Evolutionary conservation across 2,888 invertebrate genomes (phyloP), one percentile per base, ranked within the genome.

Genomic region (Fabriciana adippe): DNA sequence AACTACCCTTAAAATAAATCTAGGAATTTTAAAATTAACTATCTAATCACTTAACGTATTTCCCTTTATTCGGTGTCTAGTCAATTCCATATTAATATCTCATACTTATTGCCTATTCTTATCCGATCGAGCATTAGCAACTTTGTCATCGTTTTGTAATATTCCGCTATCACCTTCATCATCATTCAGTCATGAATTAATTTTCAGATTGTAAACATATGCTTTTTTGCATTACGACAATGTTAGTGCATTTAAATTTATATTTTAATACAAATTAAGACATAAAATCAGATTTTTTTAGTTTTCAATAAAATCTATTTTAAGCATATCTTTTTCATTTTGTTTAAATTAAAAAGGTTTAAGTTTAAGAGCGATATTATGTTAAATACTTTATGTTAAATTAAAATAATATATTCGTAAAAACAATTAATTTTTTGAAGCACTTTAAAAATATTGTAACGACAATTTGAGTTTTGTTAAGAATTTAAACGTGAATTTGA

Each of bases 401-500:
- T 11, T 41, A 11, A 41, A 41, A 41, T 41, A 1, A 8, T 41
- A 41, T 11, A 41, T 41, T 41, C 11, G 11, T 41, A 41, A 41
- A 41, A 41, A 41, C 1, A 11, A 41, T 41, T 41, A 41, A 11
- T 3, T 41, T 11, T 11, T 11, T 41, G 35, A 41, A 41, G 26
- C 2, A n/a, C 26, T 57, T 26, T n/a, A 48, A 13, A 26, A 45
- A n/a, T 48, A 8, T 15, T 13, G 48, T 59, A 59, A 26, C 48
- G 47, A 45, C 13, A 59, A 48, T 59, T 11, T 11, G 48, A 18
- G 11, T 3, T 59, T 31, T 48, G 47, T 48, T 3, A 16, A 59
- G 48, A 62, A 64, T 72, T 91, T 94, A 94, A 75, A 94, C 94
- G 75, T 94, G 94, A 81, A 94, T 94, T 86, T 94, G 94, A 84